Conservation (phyloP, 2,888 invertebrate species). For the Graphium colonna region DNA sequence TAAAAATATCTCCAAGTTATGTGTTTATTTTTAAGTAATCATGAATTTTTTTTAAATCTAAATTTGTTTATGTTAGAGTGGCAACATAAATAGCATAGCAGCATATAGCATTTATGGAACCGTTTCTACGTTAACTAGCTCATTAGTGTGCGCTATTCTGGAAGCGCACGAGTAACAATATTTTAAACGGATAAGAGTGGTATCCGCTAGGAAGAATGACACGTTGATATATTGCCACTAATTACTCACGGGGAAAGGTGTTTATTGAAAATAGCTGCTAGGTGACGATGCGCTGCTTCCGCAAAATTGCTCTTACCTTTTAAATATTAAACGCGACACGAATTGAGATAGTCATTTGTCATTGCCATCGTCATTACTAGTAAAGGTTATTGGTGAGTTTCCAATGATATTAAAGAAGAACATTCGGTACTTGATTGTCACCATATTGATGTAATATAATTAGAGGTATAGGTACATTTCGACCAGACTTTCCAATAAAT, state of each 20-base stretch:
- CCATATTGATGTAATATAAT: too few species aligned
- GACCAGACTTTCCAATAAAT: too few species aligned
- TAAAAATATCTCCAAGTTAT: background rate
- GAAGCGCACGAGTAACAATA: conserved; percentile 36
- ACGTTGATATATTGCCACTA: conserved; percentile 73
- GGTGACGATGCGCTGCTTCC: conserved; percentile 64
- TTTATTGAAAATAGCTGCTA: conserved; percentile 72
- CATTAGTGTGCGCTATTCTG: conserved; percentile 49
- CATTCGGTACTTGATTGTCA: too few species aligned
- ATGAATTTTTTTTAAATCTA: too few species aligned
- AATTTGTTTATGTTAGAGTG: background rate
- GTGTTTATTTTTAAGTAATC: too few species aligned
- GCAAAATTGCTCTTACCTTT: conserved; percentile 35
- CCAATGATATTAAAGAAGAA: too few species aligned
- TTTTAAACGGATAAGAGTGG: conserved; percentile 43
- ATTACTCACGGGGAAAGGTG: conserved; percentile 70
- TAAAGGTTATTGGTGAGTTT: too few species aligned
- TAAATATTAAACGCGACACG: too few species aligned
- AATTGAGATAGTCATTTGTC: too few species aligned
- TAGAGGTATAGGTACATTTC: too few species aligned
- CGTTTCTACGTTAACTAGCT: conserved; percentile 56
- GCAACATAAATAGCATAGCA: background rate
- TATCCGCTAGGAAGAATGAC: conserved; percentile 45
- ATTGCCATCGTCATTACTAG: too few species aligned
- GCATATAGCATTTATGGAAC: background rate